Base-by-base conservation (phyloP, 64 coral and sea anemone species). In the Dendronephthya gigantea region DNA sequence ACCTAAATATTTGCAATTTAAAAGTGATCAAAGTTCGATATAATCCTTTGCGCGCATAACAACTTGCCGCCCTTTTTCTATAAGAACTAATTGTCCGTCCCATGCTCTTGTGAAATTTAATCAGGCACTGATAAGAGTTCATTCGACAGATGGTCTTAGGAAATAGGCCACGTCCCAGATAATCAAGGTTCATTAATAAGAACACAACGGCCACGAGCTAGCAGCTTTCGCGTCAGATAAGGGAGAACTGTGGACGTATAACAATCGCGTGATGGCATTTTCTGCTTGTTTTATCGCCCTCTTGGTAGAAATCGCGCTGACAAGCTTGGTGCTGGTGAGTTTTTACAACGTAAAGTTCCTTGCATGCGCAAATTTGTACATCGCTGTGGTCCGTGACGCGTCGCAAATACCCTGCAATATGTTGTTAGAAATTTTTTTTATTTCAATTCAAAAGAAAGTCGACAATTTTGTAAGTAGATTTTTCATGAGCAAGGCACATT, bases 41-140 rank as follows among this genome's bases (percentile, higher is more conserved):
- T 62, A n/a, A 62, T 62, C 55, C 55, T 7, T 62, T 23, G 55
- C 55, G 4, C 1, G 17, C 55, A 62, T 62, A 62, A 5, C 50
- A 52, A 52, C 13, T 74, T 27, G 68, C 32, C 72, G 19, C 58
- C 19, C 2, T 2, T 66, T 30, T 30, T 22, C 72, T 29, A 15
- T 79, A 79, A 79, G 9, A 5, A 15, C 72, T 79, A 79, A 79
- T 79, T 79, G 32, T 34, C 29, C 36, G 17, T 79, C 32, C 32
- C 72, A 62, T 62, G 25, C 55, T 35, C 72, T 79, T 79, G 36
- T 79, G 72, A 79, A 79, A 79, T 79, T 79, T 35, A 79, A 79
- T 79, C 72, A 79, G 9, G 25, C 72, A 14, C 32, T 36, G 30
- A 36, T 36, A 39, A 36, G 72, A 34, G 13, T 36, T 79, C 72